Base-by-base conservation (phyloP, 2,888 invertebrate species). In the Apomyelois bistriatella region DNA sequence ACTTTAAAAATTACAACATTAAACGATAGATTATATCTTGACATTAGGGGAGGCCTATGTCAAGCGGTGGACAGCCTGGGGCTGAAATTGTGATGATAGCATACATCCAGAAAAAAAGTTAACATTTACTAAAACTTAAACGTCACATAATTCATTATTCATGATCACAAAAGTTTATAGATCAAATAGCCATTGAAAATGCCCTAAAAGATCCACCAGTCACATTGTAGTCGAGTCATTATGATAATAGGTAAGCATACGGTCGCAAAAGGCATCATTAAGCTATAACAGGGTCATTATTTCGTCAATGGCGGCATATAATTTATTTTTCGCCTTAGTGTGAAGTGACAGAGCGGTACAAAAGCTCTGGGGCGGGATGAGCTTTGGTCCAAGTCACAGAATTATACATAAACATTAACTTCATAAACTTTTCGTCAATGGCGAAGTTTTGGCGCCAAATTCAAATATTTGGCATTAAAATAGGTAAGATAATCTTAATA, bases 261-360 rank as follows among this genome's bases (percentile, higher is more conserved):
- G 30, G 15, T 32, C 32, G 46, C 32, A 43, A 8, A 32, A 35
- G 9, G 22, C 38, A 28, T 51, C 41, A 42, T 51, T 51, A 43
- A 17, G 36, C n/a, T 52, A 54, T 60, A 66, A 73, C 68, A 66
- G 66, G 65, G 62, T 74, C 68, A 65, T 73, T 71, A 70, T 58
- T 62, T 53, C 61, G 64, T 67, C 70, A 67, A 67, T 64, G 55
- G 56, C 53, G 60, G 66, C 53, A 67, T 63, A 64, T 68, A 67
- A 74, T 70, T 68, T 72, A 70, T 70, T 68, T 72, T 68, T 58
- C 67, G 57, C 64, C 61, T 60, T 48, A 52, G 58, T 65, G 55
- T 9, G 51, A 48, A 61, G 57, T 60, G 64, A 60, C 61, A 49
- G 54, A 37, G 37, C 54, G 54, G 52, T 37, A 52, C 55, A 57